A percentile compares a stretch with the other conserved stretches of the same genome.
phyloP scores from a whole-genome alignment of 2,797 vertebrate species.

The Zenarchopterus dispar region DNA sequence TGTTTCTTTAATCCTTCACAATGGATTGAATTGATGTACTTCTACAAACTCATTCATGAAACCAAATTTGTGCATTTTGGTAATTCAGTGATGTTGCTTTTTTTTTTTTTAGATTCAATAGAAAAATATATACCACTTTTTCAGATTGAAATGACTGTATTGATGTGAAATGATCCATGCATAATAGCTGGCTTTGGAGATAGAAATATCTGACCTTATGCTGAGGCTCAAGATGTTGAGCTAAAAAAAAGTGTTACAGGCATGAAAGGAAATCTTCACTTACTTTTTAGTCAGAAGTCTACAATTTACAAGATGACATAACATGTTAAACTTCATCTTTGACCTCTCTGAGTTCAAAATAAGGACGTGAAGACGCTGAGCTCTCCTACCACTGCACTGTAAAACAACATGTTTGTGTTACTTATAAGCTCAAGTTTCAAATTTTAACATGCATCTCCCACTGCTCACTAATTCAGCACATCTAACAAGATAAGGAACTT shows the following conservation, averaged over 20 bases:
- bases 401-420: conserved; percentile 10
- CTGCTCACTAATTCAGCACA: conserved; percentile 21
- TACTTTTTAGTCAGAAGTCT: background rate
- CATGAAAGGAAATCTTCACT: too few relatives aligned
- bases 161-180: background rate
- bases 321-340: conserved; percentile 1
- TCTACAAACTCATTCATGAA: background rate
- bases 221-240: background rate
- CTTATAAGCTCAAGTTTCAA: conserved; percentile 26
- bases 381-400: background rate
- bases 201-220: background rate
- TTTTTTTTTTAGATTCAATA: background rate
- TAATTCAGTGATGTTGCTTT: too few relatives aligned
- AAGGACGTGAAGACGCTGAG: background rate
- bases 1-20: background rate
- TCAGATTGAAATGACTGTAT: background rate
- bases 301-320: background rate
- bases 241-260: too few relatives aligned
- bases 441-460: conserved; percentile 17
- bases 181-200: too few relatives aligned
- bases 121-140: background rate
- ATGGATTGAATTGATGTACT: background rate
- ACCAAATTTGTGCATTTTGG: background rate
- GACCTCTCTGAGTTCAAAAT: conserved; percentile 1
- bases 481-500: conserved; percentile 34